Conservation (phyloP, 2,888 invertebrate species). For the Melangyna quadrimaculata region DNA sequence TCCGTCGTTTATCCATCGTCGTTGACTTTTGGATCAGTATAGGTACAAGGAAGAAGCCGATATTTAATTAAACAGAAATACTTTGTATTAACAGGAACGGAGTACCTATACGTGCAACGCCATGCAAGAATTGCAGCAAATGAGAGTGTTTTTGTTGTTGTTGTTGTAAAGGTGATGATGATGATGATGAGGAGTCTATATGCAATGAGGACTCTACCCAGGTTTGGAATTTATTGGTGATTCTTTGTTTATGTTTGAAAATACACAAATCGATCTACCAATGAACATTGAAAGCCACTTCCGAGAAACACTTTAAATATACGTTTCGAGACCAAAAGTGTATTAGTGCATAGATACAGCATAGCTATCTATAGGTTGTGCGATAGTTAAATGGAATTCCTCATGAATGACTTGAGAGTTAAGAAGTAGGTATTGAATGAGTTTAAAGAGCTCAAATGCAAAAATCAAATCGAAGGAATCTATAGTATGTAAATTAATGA, state of each 20-base stretch:
- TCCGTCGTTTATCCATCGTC: not conserved
- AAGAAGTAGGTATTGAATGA: not conserved
- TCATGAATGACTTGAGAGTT: not conserved
- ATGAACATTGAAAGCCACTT: constrained; percentile 65
- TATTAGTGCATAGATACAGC: too few species aligned
- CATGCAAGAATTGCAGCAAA: constrained; percentile 23
- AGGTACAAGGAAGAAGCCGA: constrained; percentile 21
- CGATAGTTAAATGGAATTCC: constrained; percentile 39
- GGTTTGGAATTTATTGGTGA: constrained; percentile 59
- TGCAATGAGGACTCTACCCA: constrained; percentile 25
- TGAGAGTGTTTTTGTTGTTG: constrained; percentile 11
- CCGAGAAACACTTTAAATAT: constrained; percentile 54
- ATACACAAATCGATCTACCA: constrained; percentile 61
- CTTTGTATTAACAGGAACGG: not conserved
- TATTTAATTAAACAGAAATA: constrained; percentile 59
- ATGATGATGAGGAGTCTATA: not conserved
- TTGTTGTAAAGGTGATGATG: constrained; percentile 18
- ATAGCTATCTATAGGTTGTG: not conserved
- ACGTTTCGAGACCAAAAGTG: not conserved
- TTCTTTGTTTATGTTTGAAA: constrained; percentile 47
- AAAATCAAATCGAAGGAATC: not conserved
- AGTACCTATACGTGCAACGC: not conserved
- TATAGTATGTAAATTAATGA: not conserved
- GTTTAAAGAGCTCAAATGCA: not conserved
- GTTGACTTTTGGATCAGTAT: constrained; percentile 3